Conservation (phyloP, 2,888 invertebrate species). For the Disparrhopalites patrizii region DNA sequence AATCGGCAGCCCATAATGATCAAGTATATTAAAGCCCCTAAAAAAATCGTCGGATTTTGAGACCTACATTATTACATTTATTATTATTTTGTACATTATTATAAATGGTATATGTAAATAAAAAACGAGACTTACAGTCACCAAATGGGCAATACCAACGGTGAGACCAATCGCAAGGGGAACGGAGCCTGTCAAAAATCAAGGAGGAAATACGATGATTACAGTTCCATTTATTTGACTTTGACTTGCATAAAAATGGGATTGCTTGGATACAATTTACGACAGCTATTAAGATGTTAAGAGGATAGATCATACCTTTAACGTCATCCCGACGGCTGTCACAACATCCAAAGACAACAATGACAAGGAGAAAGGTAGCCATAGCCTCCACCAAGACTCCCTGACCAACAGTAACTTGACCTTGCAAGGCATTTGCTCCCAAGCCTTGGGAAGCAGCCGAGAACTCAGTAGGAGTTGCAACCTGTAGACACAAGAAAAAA, state of each 20-base stretch:
- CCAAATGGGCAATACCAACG: slow-evolving; percentile 77
- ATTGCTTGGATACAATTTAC: too few relatives aligned
- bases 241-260: too few relatives aligned
- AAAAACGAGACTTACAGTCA: slow-evolving; percentile 64
- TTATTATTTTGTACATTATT: too few relatives aligned
- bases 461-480: slow-evolving; percentile 26
- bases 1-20: too few relatives aligned
- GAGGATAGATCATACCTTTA: too few relatives aligned
- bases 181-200: slow-evolving; percentile 61
- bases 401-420: slow-evolving; percentile 32
- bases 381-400: slow-evolving; percentile 46
- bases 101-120: slow-evolving; percentile 12
- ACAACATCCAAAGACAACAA: slow-evolving; percentile 46
- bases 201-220: too few relatives aligned
- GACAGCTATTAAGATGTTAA: too few relatives aligned
- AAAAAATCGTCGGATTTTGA: too few relatives aligned
- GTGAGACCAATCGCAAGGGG: slow-evolving; percentile 85
- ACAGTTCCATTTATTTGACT: too few relatives aligned
- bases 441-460: slow-evolving; percentile 22
- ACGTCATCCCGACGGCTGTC: slow-evolving; percentile 46
- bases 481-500: slow-evolving; percentile 16
- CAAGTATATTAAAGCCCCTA: too few relatives aligned
- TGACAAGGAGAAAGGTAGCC: slow-evolving; percentile 46
- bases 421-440: slow-evolving; percentile 41
- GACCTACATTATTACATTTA: too few relatives aligned